phyloP scores from a whole-genome alignment of 2,888 invertebrate species.

The Cephus runcator region DNA sequence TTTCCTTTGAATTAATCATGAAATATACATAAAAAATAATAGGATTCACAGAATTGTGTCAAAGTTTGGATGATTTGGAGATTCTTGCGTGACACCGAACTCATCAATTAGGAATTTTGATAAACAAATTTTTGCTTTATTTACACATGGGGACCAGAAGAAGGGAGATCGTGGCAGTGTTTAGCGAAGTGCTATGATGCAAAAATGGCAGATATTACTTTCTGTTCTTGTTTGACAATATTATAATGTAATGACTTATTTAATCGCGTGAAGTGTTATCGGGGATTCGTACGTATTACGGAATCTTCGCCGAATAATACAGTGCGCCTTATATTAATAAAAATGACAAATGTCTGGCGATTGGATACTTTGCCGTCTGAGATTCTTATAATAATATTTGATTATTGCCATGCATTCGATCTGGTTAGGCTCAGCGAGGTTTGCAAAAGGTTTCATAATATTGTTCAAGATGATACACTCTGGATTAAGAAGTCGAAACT shows the following conservation, averaged over 20 bases:
- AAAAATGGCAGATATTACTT: background rate
- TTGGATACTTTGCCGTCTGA: constrained; percentile 64
- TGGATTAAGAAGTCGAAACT: constrained; percentile 53
- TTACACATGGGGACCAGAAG: background rate
- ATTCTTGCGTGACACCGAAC: background rate
- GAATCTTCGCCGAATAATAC: background rate
- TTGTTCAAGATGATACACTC: constrained; percentile 65
- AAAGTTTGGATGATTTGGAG: background rate
- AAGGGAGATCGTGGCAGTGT: background rate
- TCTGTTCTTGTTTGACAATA: background rate
- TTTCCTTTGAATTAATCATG: too few species aligned
- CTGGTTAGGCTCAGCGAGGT: constrained; percentile 67
- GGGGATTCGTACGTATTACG: background rate
- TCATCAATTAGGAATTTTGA: background rate
- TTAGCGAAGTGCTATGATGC: background rate
- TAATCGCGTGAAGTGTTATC: background rate
- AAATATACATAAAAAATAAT: too few species aligned
- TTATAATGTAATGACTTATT: background rate
- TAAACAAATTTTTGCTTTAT: background rate
- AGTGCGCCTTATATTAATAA: constrained; percentile 18
- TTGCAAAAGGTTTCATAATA: constrained; percentile 65
- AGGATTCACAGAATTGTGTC: background rate
- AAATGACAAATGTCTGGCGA: constrained; percentile 50
- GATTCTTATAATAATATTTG: constrained; percentile 68
- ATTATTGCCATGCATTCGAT: constrained; percentile 67